Evolutionary conservation across 2,113 vertebrate genomes (phyloP), one percentile per base, ranked within the genome.

Genomic region (Dipodomys ordii): DNA sequence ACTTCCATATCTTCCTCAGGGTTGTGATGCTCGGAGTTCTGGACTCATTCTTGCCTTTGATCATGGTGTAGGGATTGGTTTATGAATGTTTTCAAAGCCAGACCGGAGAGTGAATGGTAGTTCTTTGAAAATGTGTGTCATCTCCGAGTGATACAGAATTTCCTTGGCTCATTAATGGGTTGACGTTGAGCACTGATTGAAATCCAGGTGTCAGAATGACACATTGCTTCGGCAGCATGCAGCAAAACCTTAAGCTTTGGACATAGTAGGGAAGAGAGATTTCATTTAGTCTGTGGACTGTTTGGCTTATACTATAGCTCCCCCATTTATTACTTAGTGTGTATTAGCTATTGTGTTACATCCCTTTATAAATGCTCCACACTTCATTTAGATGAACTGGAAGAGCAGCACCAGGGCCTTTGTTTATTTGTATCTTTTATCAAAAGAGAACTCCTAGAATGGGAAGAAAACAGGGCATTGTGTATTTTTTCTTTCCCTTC

Each of bases 401-500:
- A 90, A 80, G 72, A 53, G 22, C 5, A 72, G 80, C 35, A 27
- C n/a, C 20, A 69, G 44, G 19, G 18, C 39, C 53, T 90, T 57
- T 68, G 60, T 89, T 77, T 86, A 28, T 65, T 30, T 53, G 23
- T 32, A 22, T 71, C 32, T 32, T 46, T 18, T 44, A 73, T 9
- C 35, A 32, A 64, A 12, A 57, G 30, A 25, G 28, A 64, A 62
- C 39, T 7, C 68, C 28, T 46, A 6, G 28, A 32, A 28, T 4
- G 72, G 30, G 49, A 44, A 72, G 35, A 90, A 20, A 89, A 23
- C 5, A 46, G 18, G 82, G 15, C 20, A 3, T 9, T 27, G 0
- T 90, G 53, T 73, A 46, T 91, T 79, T 94, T 93, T 67, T 78
- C 18, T n/a, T 89, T 93, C 82, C 72, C 16, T 1, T 74, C 73